Percentiles rank a stretch among this genome's conserved stretches.
phyloP scores from a whole-genome alignment of 2,113 vertebrate genomes.

The Orthonyx spaldingii region DNA sequence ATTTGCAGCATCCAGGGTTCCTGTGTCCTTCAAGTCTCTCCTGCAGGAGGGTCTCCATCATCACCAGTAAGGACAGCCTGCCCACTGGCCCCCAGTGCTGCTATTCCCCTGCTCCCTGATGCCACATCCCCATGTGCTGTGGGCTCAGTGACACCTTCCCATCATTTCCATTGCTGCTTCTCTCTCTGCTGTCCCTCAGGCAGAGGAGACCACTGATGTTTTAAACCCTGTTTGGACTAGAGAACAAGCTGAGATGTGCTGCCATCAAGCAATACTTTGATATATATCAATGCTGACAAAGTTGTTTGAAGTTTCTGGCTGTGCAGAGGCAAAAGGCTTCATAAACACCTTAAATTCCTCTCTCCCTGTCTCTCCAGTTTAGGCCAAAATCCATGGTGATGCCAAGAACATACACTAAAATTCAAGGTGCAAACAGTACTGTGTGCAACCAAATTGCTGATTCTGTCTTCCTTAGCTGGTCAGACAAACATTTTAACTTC shows the following conservation, averaged over 20 bases:
- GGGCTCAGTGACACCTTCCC: neutral
- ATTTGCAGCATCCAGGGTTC: neutral
- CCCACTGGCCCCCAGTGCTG: accelerated
- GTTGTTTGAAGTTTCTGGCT: neutral
- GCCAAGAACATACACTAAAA: neutral
- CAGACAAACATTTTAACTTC: neutral
- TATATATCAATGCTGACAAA: neutral
- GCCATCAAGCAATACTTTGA: neutral
- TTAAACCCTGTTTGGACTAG: neutral
- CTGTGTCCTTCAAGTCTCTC: neutral
- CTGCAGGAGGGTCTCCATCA: neutral
- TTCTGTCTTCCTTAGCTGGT: neutral
- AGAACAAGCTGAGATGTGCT: neutral
- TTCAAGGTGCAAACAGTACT: neutral
- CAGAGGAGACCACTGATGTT: neutral
- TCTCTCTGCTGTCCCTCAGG: neutral
- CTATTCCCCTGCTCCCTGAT: neutral
- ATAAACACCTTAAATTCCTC: neutral
- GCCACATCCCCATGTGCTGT: accelerated
- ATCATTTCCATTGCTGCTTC: neutral
- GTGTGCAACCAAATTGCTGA: neutral
- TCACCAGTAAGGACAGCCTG: neutral
- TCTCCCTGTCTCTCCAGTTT: neutral
- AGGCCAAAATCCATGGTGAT: neutral
- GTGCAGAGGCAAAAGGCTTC: neutral